Conservation (phyloP, 2,888 invertebrate species). For the Seira sanloemensis region DNA sequence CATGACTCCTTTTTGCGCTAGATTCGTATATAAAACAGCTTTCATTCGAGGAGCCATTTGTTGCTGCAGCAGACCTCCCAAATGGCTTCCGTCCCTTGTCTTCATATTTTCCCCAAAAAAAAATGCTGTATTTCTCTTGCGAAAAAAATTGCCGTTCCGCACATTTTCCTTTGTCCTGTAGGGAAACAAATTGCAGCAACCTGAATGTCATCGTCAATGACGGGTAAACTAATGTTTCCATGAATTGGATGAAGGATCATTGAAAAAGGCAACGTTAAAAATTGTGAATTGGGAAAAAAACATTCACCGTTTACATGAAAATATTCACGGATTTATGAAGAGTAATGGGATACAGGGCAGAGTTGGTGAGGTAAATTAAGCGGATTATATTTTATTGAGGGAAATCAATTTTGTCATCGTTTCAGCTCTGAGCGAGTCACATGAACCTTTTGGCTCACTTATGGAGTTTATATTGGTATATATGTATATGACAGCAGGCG, state of each 20-base stretch:
- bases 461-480: too few species aligned
- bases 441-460: too few species aligned
- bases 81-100: constrained; percentile 42
- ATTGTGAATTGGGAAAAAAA: constrained; percentile 19
- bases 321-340: too few species aligned
- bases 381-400: not conserved
- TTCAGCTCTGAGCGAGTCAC: too few species aligned
- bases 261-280: not conserved
- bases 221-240: not conserved
- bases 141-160: not conserved
- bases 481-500: too few species aligned
- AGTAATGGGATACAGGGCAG: too few species aligned
- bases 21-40: not conserved
- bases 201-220: constrained; percentile 45
- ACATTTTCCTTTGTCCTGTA: not conserved
- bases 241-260: too few species aligned
- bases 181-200: constrained; percentile 55
- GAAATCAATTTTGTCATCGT: not conserved
- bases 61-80: constrained; percentile 52
- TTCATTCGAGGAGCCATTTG: constrained; percentile 39
- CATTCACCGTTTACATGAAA: not conserved
- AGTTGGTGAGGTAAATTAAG: not conserved
- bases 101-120: constrained; percentile 23
- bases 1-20: not conserved
- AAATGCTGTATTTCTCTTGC: not conserved